phyloP scores from a whole-genome alignment of 2,797 vertebrate species.

The Harpagifer antarcticus region DNA sequence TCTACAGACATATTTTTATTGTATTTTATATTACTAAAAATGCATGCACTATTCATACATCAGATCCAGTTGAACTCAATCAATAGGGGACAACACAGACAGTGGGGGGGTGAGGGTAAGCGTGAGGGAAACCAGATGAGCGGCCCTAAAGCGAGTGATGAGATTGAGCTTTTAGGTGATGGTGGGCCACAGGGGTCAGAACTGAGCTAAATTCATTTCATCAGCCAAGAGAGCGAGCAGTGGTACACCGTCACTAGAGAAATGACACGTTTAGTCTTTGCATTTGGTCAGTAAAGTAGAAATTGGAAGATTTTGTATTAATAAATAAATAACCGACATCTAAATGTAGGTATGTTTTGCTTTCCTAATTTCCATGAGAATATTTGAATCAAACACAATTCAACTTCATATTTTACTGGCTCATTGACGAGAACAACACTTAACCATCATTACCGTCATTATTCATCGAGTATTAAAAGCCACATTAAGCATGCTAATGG shows the following conservation, averaged over 20 bases:
- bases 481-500: not conserved
- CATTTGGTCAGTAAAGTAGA: not conserved
- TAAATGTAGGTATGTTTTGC: not conserved
- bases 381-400: not conserved
- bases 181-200: constrained; percentile 56
- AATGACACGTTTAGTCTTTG: not conserved
- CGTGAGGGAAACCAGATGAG: constrained; percentile 50
- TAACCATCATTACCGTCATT: too few relatives aligned
- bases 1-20: not conserved
- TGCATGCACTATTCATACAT: constrained; percentile 75
- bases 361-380: not conserved
- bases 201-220: constrained; percentile 54
- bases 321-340: not conserved
- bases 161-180: constrained; percentile 35
- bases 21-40: constrained; percentile 18
- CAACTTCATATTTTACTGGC: not conserved
- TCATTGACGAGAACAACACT: not conserved
- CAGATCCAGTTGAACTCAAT: constrained; percentile 82
- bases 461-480: not conserved
- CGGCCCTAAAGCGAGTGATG: constrained; percentile 42
- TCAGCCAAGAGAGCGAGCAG: not conserved
- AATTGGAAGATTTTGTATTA: not conserved
- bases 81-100: constrained; percentile 66
- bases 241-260: not conserved
- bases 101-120: constrained; percentile 45